These are phyloP conservation scores for Drosophila recens DNA, from an alignment of 2,888 invertebrate genomes.

Conservation along the genomic window DNA sequence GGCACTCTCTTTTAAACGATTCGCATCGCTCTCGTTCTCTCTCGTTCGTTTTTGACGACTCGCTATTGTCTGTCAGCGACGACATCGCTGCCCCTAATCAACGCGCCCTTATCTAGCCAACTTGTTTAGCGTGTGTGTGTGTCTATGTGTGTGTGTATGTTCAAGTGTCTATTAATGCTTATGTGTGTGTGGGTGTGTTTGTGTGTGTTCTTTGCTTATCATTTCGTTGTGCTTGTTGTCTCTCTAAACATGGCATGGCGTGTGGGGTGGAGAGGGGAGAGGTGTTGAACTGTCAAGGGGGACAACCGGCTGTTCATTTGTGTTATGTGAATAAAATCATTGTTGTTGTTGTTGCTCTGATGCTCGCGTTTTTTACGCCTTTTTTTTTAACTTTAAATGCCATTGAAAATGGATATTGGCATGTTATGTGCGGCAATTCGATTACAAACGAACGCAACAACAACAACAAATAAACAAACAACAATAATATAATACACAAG, in stretches of 20 bases:
- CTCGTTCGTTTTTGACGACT: constrained; percentile 64
- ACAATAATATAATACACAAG: constrained; percentile 26
- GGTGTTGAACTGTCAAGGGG: background rate
- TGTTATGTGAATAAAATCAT: constrained; percentile 60
- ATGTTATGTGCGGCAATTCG: constrained; percentile 66
- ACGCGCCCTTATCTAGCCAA: constrained; percentile 75
- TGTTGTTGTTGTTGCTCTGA: constrained; percentile 30
- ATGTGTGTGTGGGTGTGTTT: constrained; percentile 8
- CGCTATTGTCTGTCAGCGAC: constrained; percentile 69
- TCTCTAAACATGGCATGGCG: constrained; percentile 16
- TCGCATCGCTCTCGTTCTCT: constrained; percentile 55
- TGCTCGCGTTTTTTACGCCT: constrained; percentile 36
- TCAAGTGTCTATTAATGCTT: constrained; percentile 43
- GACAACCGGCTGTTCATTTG: constrained; percentile 58
- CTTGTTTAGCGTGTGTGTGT: constrained; percentile 35
- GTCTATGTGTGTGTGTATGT: constrained; percentile 21
- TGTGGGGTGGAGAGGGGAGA: background rate
- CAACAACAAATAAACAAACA: constrained; percentile 12
- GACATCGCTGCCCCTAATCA: constrained; percentile 65
- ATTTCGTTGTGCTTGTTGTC: constrained; percentile 52
- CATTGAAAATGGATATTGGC: constrained; percentile 69
- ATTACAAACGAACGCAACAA: constrained; percentile 41
- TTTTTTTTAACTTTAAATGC: constrained; percentile 49
- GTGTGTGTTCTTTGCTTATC: constrained; percentile 58
- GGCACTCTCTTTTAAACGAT: constrained; percentile 45